Conservation (phyloP, 1,140 invertebrate species). For the Drosophila funebris region DNA sequence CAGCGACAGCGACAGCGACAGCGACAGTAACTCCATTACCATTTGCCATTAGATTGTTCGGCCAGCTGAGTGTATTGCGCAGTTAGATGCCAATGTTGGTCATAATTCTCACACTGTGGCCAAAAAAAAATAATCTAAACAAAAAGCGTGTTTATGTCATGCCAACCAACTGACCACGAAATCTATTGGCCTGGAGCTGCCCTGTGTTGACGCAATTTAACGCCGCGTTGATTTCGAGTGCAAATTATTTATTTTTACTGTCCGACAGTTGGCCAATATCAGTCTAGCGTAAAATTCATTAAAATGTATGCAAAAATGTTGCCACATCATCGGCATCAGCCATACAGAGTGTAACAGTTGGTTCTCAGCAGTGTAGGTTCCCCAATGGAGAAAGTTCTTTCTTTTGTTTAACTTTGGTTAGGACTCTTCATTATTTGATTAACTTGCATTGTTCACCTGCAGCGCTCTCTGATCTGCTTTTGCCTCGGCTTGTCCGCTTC, state of each 20-base stretch:
- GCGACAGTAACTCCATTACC: constrained; percentile 22
- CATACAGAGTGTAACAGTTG: not conserved
- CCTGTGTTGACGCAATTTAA: constrained; percentile 72
- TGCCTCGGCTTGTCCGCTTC: constrained; percentile 8
- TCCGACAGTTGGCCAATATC: constrained; percentile 17
- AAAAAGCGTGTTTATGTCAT: constrained; percentile 60
- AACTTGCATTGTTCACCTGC: constrained; percentile 76
- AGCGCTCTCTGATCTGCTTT: constrained; percentile 28
- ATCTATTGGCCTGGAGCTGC: constrained; percentile 34
- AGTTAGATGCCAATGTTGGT: constrained; percentile 33
- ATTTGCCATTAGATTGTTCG: constrained; percentile 52
- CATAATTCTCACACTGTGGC: constrained; percentile 34
- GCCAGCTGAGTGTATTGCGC: constrained; percentile 23
- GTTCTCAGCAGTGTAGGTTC: constrained; percentile 2
- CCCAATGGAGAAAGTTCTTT: constrained; percentile 68
- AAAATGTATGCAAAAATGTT: constrained; percentile 78
- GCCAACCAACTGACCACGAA: constrained; percentile 42
- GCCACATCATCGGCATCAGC: constrained; percentile 42
- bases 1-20: not conserved
- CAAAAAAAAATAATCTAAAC: not conserved
- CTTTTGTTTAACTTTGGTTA: constrained; percentile 61
- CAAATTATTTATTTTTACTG: constrained; percentile 71
- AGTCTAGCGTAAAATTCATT: constrained; percentile 78
- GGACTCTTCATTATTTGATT: constrained; percentile 80
- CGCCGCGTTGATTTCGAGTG: constrained; percentile 60